Conservation (phyloP, 2,888 invertebrate species). For the Lithosia quadra region DNA sequence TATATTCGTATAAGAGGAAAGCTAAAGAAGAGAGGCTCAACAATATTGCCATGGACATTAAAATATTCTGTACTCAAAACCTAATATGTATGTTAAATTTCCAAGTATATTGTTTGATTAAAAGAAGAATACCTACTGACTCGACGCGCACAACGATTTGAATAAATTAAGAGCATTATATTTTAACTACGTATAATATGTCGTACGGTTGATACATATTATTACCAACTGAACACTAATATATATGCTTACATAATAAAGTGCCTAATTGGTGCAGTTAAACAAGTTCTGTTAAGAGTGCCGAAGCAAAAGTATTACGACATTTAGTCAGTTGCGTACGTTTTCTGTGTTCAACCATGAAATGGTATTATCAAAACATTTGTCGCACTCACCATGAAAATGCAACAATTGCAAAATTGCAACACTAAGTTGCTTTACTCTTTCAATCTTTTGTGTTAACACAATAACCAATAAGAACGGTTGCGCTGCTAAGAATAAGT, state of each 20-base stretch:
- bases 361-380: slow-evolving; percentile 52
- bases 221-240: slow-evolving; percentile 15
- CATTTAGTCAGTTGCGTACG: slow-evolving; percentile 54
- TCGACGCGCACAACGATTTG: too few relatives aligned
- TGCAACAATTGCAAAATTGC: slow-evolving; percentile 37
- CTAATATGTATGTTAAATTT: too few relatives aligned
- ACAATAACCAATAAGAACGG: not conserved
- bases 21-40: not conserved
- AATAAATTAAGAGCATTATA: too few relatives aligned
- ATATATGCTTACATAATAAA: slow-evolving; percentile 39
- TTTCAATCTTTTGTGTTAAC: slow-evolving; percentile 17
- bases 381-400: slow-evolving; percentile 34
- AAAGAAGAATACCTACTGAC: too few relatives aligned
- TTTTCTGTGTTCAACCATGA: slow-evolving; percentile 53
- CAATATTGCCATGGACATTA: not conserved
- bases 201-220: not conserved
- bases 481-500: not conserved
- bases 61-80: not conserved
- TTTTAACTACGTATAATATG: not conserved
- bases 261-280: slow-evolving; percentile 40
- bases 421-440: slow-evolving; percentile 21
- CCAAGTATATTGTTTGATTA: too few relatives aligned
- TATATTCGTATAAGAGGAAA: not conserved
- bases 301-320: slow-evolving; percentile 52
- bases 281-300: slow-evolving; percentile 46